These are phyloP conservation scores for Microhierax caerulescens DNA, from an alignment of 2,797 vertebrate genomes.

Conservation along the genomic window DNA sequence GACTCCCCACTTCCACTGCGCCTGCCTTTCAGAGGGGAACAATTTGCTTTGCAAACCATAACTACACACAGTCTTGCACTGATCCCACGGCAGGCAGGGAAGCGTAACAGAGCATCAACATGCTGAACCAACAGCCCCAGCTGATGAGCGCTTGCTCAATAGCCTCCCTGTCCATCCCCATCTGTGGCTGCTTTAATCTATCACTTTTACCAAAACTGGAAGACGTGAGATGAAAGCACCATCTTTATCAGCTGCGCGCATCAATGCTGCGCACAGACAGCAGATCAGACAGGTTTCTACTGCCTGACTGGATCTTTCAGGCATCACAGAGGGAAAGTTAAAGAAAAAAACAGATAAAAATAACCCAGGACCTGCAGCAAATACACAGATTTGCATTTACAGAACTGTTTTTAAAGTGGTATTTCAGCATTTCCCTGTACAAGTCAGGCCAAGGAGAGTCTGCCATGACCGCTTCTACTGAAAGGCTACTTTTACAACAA, in stretches of 20 bases:
- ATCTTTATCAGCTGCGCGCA: accelerated
- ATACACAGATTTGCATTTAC: neutral
- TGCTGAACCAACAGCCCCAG: neutral
- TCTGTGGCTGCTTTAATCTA: neutral
- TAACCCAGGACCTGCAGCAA: neutral
- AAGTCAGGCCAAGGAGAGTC: neutral
- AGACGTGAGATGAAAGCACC: neutral
- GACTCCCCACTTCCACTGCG: neutral
- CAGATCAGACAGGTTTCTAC: neutral
- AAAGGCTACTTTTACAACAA: neutral
- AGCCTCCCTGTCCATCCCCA: neutral
- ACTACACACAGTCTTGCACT: accelerated
- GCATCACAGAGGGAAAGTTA: neutral
- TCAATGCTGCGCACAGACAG: neutral
- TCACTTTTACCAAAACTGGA: neutral
- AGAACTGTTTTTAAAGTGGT: neutral
- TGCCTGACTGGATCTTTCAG: neutral
- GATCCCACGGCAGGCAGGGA: neutral
- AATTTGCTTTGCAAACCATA: neutral
- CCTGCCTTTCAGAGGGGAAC: neutral
- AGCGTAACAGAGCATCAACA: neutral
- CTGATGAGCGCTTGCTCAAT: neutral
- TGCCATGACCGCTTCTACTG: neutral
- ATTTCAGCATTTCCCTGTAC: neutral
- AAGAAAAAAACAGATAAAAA: neutral